Conservation (phyloP, 2,113 vertebrate species). For the Dipodomys merriami region DNA sequence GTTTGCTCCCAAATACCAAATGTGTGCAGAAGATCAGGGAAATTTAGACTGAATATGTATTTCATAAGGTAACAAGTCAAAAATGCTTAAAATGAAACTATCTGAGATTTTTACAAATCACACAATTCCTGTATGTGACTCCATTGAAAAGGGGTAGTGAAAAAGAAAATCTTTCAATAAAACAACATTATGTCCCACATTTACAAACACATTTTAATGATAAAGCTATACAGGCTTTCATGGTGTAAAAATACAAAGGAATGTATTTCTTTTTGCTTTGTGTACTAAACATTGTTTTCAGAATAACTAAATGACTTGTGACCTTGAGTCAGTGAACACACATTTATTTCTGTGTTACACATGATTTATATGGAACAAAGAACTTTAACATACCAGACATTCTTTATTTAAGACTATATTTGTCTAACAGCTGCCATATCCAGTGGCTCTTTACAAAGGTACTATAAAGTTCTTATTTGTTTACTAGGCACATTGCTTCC, state of each 20-base stretch:
- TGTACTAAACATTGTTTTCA: background rate
- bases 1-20: conserved; percentile 8
- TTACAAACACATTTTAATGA: background rate
- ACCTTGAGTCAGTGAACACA: background rate
- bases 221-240: background rate
- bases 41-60: background rate
- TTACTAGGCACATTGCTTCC: background rate
- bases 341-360: background rate
- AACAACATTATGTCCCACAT: background rate
- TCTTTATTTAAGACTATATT: background rate
- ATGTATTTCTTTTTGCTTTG: background rate
- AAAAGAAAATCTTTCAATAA: conserved; percentile 1
- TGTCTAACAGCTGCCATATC: background rate
- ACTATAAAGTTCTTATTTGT: background rate
- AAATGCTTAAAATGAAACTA: background rate
- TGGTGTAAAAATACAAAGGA: background rate
- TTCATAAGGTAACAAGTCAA: background rate
- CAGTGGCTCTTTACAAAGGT: background rate
- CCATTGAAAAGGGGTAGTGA: background rate
- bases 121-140: background rate
- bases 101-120: background rate
- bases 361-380: background rate
- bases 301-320: background rate
- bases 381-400: background rate
- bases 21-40: background rate